Conservation (phyloP, 2,113 vertebrate species). For the Danionella cerebrum region DNA sequence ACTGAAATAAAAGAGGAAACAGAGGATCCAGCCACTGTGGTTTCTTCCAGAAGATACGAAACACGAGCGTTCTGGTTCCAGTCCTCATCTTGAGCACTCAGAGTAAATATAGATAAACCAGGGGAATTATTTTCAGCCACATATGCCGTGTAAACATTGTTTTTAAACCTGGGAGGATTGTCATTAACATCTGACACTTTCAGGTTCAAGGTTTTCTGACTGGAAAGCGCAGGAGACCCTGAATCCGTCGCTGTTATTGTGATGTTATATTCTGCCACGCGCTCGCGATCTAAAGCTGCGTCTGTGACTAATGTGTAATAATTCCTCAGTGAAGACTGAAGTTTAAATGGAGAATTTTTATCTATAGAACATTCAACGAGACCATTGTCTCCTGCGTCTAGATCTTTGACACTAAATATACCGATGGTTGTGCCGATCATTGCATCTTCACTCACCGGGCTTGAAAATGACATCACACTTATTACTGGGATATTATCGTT, state of each 20-base stretch:
- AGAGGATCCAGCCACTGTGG: neutral
- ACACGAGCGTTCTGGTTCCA: constrained; percentile 29
- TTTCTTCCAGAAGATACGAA: constrained; percentile 23
- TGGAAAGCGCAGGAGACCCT: constrained; percentile 38
- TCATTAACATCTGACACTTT: constrained; percentile 42
- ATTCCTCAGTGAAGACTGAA: constrained; percentile 41
- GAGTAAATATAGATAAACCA: constrained; percentile 21
- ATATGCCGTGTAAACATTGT: constrained; percentile 11
- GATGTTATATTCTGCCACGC: constrained; percentile 42
- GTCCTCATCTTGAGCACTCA: constrained; percentile 24
- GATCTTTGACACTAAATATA: constrained; percentile 52
- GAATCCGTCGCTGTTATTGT: constrained; percentile 38
- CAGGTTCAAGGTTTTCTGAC: constrained; percentile 31
- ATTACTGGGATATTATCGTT: constrained; percentile 54
- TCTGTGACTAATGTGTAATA: constrained; percentile 45
- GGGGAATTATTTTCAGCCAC: constrained; percentile 38
- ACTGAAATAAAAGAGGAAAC: constrained; percentile 18
- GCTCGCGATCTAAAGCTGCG: constrained; percentile 42
- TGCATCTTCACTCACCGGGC: constrained; percentile 43
- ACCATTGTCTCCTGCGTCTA: constrained; percentile 49
- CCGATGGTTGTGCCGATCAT: constrained; percentile 36
- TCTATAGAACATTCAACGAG: constrained; percentile 37
- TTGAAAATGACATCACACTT: constrained; percentile 50
- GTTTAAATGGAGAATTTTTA: constrained; percentile 40
- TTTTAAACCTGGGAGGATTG: constrained; percentile 34